phyloP scores from a whole-genome alignment of 2,888 invertebrate genomes.

The Dolichomitus sp. region DNA sequence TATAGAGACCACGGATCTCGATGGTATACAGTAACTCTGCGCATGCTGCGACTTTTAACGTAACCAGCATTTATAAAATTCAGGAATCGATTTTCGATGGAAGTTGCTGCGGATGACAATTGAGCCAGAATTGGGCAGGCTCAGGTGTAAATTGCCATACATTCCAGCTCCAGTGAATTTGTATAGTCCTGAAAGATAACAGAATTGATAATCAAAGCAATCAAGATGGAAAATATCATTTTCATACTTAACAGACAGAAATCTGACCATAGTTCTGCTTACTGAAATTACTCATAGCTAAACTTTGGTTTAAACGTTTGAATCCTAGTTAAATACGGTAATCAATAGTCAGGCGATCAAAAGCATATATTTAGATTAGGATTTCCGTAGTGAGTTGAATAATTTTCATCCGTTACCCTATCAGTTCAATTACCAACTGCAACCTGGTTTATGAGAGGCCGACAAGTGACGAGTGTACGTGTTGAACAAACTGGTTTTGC shows the following conservation, averaged over 20 bases:
- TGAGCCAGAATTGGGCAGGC: neutral
- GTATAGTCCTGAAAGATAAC: too few species aligned
- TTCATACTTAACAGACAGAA: too few species aligned
- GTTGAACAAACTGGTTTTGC: slow-evolving; percentile 45
- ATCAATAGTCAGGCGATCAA: too few species aligned
- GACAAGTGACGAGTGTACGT: slow-evolving; percentile 65
- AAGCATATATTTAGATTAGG: too few species aligned
- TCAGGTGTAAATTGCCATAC: neutral
- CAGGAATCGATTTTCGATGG: neutral
- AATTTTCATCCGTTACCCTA: neutral
- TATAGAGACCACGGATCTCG: slow-evolving; percentile 10
- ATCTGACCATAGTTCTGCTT: too few species aligned
- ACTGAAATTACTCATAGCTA: too few species aligned
- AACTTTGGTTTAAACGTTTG: too few species aligned
- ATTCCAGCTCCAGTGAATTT: too few species aligned
- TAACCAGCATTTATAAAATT: neutral
- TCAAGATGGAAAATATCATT: too few species aligned
- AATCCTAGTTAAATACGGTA: too few species aligned
- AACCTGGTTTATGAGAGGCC: slow-evolving; percentile 65
- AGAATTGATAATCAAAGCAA: too few species aligned
- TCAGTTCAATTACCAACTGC: slow-evolving; percentile 57
- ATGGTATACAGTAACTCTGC: neutral
- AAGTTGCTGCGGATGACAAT: neutral
- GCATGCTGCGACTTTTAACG: neutral
- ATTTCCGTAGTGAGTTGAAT: too few species aligned